Conservation (phyloP, 2,113 vertebrate species). For the Scartelaos histophorus region DNA sequence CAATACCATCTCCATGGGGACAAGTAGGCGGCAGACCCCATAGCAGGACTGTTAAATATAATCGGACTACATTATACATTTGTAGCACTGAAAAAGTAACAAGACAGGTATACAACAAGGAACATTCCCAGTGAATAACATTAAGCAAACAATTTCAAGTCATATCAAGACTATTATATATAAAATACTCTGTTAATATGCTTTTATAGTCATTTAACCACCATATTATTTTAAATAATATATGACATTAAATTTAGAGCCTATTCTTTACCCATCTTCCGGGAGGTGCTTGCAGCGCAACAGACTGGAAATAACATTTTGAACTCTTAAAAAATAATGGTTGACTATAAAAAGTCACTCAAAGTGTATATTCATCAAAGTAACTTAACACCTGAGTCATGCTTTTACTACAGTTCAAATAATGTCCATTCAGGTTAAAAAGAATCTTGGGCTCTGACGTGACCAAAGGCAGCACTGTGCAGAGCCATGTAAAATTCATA, state of each 20-base stretch:
- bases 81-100: too few relatives aligned
- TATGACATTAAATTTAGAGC: background rate
- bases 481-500: slow-evolving; percentile 4
- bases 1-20: too few relatives aligned
- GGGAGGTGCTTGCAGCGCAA: background rate
- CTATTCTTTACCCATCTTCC: background rate
- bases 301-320: slow-evolving; percentile 1
- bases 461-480: slow-evolving; percentile 8
- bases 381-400: background rate
- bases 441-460: background rate
- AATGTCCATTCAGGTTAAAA: background rate
- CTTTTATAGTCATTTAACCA: background rate
- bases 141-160: background rate
- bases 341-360: slow-evolving; percentile 9
- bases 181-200: background rate
- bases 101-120: background rate
- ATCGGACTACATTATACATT: too few relatives aligned
- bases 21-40: too few relatives aligned
- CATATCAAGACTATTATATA: background rate
- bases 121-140: background rate
- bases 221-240: background rate
- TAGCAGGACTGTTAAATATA: too few relatives aligned
- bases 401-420: background rate
- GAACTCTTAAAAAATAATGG: slow-evolving; percentile 8
- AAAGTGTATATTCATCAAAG: slow-evolving; percentile 1